phyloP scores from a whole-genome alignment of 2,113 vertebrate species.

The Cynoglossus semilaevis region DNA sequence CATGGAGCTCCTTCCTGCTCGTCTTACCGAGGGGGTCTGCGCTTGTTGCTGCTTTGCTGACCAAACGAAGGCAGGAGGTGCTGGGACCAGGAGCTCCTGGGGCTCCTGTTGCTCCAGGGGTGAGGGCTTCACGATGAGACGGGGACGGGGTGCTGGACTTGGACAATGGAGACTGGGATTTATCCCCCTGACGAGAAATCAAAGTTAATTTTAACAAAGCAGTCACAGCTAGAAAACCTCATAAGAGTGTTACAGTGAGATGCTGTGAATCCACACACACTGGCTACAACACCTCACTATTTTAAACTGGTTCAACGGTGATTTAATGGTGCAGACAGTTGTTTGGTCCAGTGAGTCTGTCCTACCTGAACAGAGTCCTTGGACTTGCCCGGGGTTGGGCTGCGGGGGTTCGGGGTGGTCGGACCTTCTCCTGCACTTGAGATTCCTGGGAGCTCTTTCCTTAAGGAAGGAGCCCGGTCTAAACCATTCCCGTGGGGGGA shows the following conservation, averaged over 20 bases:
- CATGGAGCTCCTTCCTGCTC: neutral
- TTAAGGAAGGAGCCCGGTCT: slow-evolving; percentile 64
- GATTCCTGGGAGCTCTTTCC: slow-evolving; percentile 77
- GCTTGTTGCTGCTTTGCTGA: slow-evolving; percentile 74
- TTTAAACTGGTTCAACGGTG: too few species aligned
- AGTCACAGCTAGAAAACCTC: neutral
- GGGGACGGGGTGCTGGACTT: slow-evolving; percentile 82
- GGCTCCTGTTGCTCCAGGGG: slow-evolving; percentile 73
- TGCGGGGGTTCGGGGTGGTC: slow-evolving; percentile 74
- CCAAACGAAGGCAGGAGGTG: slow-evolving; percentile 77
- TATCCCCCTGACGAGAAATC: slow-evolving; percentile 69
- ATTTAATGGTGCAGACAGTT: too few species aligned
- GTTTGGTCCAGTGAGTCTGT: neutral
- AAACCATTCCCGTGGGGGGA: slow-evolving; percentile 76
- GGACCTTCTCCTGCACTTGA: slow-evolving; percentile 74
- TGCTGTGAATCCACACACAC: too few species aligned
- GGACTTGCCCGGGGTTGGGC: slow-evolving; percentile 70
- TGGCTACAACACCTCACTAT: too few species aligned
- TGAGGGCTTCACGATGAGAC: slow-evolving; percentile 74
- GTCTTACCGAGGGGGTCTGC: slow-evolving; percentile 81
- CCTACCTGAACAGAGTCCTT: slow-evolving; percentile 81
- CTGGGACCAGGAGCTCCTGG: slow-evolving; percentile 80
- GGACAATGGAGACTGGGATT: slow-evolving; percentile 74
- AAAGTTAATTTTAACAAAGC: neutral
- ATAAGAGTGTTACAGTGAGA: neutral